Conservation (phyloP, 2,797 vertebrate genomes). For the Vespertilio murinus region DNA sequence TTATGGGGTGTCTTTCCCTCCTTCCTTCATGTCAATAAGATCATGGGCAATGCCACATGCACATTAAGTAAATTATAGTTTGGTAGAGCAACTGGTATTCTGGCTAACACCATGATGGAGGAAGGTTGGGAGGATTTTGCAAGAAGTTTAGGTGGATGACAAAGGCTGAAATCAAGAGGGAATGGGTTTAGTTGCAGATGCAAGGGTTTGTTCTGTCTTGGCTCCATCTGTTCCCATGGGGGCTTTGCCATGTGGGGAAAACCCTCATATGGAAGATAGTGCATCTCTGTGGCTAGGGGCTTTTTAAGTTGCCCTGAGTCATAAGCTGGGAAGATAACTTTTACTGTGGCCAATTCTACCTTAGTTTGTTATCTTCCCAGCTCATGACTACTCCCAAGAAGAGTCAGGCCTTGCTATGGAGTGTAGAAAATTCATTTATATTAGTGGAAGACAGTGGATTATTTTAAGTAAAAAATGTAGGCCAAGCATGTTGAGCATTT, state of each 20-base stretch:
- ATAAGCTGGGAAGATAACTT: too few species aligned
- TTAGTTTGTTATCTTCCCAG: background rate
- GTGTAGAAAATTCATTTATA: background rate
- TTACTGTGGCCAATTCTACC: background rate
- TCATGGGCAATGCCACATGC: background rate
- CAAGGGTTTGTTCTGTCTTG: accelerated
- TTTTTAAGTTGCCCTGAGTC: background rate
- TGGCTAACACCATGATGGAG: background rate
- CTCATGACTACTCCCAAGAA: background rate
- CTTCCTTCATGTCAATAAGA: background rate
- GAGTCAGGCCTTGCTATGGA: background rate
- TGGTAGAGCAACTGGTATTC: background rate
- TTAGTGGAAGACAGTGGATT: background rate
- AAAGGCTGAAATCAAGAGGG: background rate
- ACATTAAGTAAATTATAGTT: background rate
- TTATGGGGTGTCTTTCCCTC: accelerated
- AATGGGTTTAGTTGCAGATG: background rate
- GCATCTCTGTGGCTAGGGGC: accelerated
- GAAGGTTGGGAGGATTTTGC: background rate
- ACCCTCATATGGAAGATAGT: accelerated
- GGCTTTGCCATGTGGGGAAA: background rate
- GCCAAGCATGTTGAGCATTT: background rate
- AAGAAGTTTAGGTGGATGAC: background rate
- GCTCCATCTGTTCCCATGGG: background rate
- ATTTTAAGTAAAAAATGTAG: background rate